These are phyloP conservation scores for Drosophila kuntzei DNA, from an alignment of 2,888 invertebrate genomes.

Conservation along the genomic window DNA sequence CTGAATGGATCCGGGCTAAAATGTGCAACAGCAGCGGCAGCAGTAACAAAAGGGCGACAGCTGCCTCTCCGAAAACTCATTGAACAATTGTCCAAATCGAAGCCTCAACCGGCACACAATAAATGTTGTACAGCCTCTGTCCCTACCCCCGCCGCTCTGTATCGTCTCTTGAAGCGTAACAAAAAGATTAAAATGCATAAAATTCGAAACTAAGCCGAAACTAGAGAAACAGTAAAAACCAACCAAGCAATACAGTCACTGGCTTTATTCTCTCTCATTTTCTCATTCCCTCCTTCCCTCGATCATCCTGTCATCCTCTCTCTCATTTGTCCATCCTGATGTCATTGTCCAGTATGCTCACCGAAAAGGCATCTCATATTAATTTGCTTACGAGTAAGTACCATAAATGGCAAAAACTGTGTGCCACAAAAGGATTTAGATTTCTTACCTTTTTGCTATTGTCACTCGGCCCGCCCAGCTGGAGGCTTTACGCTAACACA, in stretches of 20 bases:
- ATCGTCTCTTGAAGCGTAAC: slow-evolving; percentile 48
- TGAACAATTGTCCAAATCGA: slow-evolving; percentile 79
- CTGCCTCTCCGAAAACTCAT: slow-evolving; percentile 71
- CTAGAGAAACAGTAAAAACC: slow-evolving; percentile 14
- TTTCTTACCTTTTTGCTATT: slow-evolving; percentile 58
- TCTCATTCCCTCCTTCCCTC: slow-evolving; percentile 3
- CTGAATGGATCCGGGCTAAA: slow-evolving; percentile 64
- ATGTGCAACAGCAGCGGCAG: slow-evolving; percentile 50
- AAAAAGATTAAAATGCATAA: slow-evolving; percentile 73
- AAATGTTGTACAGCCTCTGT: slow-evolving; percentile 46
- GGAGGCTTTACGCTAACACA: slow-evolving; percentile 62
- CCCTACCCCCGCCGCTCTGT: neutral
- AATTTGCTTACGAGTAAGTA: slow-evolving; percentile 77
- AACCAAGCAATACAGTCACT: slow-evolving; percentile 4
- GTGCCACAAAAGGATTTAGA: slow-evolving; percentile 66
- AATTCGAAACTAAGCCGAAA: slow-evolving; percentile 41
- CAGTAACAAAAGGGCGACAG: slow-evolving; percentile 64
- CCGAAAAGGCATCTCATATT: slow-evolving; percentile 70
- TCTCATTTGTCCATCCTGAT: slow-evolving; percentile 2
- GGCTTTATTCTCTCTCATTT: slow-evolving; percentile 1
- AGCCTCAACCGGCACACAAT: slow-evolving; percentile 54
- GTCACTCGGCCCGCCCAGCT: slow-evolving; percentile 64
- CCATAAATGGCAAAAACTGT: slow-evolving; percentile 69
- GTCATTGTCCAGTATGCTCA: slow-evolving; percentile 47
- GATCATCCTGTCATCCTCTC: slow-evolving; percentile 5